Evolutionary conservation across 2,113 vertebrate species (phyloP), one percentile per base, ranked within the genome.

Genomic region (Psilopogon haemacephalus): DNA sequence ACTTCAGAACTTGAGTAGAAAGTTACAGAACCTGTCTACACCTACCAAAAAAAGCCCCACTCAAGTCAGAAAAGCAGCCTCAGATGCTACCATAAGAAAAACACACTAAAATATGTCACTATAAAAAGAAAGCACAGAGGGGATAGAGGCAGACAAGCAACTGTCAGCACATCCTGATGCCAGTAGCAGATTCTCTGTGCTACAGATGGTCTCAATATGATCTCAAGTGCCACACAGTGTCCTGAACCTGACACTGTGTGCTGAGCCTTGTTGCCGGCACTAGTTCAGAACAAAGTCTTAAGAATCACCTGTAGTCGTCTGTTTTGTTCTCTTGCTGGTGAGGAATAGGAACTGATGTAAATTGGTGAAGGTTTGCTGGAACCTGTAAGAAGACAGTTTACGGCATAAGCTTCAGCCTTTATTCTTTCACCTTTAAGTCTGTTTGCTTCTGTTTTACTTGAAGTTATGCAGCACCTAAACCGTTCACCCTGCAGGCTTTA

Each of bases 311-410:
- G 99, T 85, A 98, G 98, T 97, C 98, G 98, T 81, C 98, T 98
- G 84, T 97, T 98, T 91, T 99, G 99, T 69, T 99, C 99, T 98
- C 99, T 98, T 88, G 98, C 98, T 94, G 99, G 99, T 78, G 99
- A 99, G 69, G 99, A 98, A 88, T 99, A 99, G 42, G 99, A 99
- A 94, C 98, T 99, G 95, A 99, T 99, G 97, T 99, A 99, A 98
- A 98, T 99, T n/a, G 99, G 98, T 86, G 99, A 98, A 44, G 98
- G 97, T 96, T 99, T 99, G 96, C 98, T 98, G 96, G 99, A 99
- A 96, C 99, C 99, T 99, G 97, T 44, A 87, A 96, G 93, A 94
- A 96, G 96, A 97, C 37, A 95, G 89, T 96, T 94, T n/a, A 90
- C 58, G 82, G 70, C 74, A 84, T 86, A 78, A 97, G 93, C 88